Evolutionary conservation across 2,113 vertebrate species (phyloP), one percentile per base, ranked within the genome.

Genomic region (Paradisaea rubra): DNA sequence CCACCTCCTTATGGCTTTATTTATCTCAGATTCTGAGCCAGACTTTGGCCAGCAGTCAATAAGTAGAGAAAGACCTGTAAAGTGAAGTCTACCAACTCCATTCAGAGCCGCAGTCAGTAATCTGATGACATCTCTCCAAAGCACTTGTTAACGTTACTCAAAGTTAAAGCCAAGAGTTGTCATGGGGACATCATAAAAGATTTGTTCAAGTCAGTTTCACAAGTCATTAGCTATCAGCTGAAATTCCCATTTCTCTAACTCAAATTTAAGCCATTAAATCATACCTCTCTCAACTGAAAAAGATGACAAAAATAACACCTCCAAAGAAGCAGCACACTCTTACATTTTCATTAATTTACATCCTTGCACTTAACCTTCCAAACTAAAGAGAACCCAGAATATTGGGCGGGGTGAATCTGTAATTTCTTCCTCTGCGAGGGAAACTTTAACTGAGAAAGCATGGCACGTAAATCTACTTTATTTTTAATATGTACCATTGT

Each of bases 201-300:
- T 77, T 90, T 86, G n/a, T 80, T 65, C 44, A 81, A 88, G n/a
- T 81, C 45, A 77, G 35, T 91, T 96, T 74, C 69, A 83, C n/a
- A 82, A 80, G 57, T 65, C 54, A 15, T 82, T 80, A 95, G 4
- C 39, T 61, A 68, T 33, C 35, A 86, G 35, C 21, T 81, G 64
- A 86, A 94, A 84, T 61, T 19, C 11, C 20, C 3, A 50, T 91
- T 84, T 94, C 39, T 10, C 27, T 73, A 54, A 69, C 6, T 83
- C 41, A 50, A 33, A 80, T 70, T 70, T 59, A 66, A 93, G 35
- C 50, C 52, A 42, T 59, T 77, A 88, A 80, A 70, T 66, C 33
- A 42, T 60, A 60, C 7, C 31, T 27, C 15, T 53, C 19, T 54
- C 49, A 37, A 4, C 3, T 60, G 79, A 42, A 92, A 81, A 74